Evolutionary conservation across 2,888 invertebrate genomes (phyloP).

Genomic region (Morpho achilles): DNA sequence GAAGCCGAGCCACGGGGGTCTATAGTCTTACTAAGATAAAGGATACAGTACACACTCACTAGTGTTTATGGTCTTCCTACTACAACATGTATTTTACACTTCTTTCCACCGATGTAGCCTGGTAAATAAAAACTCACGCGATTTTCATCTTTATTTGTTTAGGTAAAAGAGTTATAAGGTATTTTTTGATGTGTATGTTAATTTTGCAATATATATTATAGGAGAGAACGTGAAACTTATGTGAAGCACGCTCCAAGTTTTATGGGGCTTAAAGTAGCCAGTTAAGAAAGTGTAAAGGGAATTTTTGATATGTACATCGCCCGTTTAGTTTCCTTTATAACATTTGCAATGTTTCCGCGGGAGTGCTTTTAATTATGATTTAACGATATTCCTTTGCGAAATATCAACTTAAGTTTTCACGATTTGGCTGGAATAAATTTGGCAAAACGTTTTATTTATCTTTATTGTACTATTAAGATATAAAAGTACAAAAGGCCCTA

Average conservation of each 20-base stretch:
- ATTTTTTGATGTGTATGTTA: background rate
- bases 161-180: constrained; percentile 4
- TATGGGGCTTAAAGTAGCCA: constrained; percentile 68
- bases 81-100: constrained; percentile 26
- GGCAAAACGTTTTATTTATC: too few species aligned
- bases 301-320: constrained; percentile 45
- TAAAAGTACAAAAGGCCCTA: too few species aligned
- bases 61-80: constrained; percentile 60
- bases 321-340: constrained; percentile 18
- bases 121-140: constrained; percentile 12
- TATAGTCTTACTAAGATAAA: constrained; percentile 22
- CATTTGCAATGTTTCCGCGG: constrained; percentile 1
- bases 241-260: constrained; percentile 73
- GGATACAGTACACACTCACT: constrained; percentile 40
- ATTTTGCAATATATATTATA: constrained; percentile 43
- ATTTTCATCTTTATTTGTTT: constrained; percentile 22
- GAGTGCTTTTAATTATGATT: constrained; percentile 5
- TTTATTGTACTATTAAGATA: too few species aligned
- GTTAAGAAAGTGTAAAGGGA: constrained; percentile 62
- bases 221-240: constrained; percentile 65
- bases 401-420: too few species aligned
- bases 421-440: too few species aligned
- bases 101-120: constrained; percentile 6
- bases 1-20: constrained; percentile 28
- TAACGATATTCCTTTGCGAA: background rate